phyloP scores from a whole-genome alignment of 2,113 vertebrate species.

The Neodon shergylaensis region DNA sequence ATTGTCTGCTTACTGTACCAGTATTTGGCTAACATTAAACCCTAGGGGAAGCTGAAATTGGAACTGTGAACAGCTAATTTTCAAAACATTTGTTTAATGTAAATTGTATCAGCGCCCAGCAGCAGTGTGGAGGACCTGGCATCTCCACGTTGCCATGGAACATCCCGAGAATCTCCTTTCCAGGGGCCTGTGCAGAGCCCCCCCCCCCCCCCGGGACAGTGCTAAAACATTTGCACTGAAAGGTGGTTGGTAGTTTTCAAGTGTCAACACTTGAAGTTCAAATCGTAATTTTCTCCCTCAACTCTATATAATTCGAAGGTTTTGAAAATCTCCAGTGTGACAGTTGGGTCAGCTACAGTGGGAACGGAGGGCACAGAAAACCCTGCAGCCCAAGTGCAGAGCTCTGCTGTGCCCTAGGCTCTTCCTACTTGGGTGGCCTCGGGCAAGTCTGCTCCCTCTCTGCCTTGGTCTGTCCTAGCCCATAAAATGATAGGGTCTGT shows the following conservation, averaged over 20 bases:
- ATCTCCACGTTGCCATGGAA: slow-evolving; percentile 69
- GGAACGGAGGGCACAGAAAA: not conserved
- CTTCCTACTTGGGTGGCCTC: slow-evolving; percentile 58
- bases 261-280: slow-evolving; percentile 76
- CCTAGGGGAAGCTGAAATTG: slow-evolving; percentile 85
- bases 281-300: slow-evolving; percentile 63
- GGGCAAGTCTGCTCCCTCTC: not conserved
- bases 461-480: slow-evolving; percentile 19
- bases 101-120: slow-evolving; percentile 81
- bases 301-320: slow-evolving; percentile 68
- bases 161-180: slow-evolving; percentile 77
- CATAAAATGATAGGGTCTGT: slow-evolving; percentile 2
- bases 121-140: slow-evolving; percentile 64
- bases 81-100: slow-evolving; percentile 85
- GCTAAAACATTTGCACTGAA: slow-evolving; percentile 69
- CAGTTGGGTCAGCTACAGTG: slow-evolving; percentile 63
- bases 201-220: slow-evolving; percentile 29
- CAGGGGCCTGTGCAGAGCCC: slow-evolving; percentile 53
- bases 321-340: slow-evolving; percentile 76
- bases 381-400: fast-evolving
- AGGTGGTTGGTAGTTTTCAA: slow-evolving; percentile 78
- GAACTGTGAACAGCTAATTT: slow-evolving; percentile 85
- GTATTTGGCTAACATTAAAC: slow-evolving; percentile 85
- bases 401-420: not conserved
- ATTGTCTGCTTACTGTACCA: slow-evolving; percentile 85